Base-by-base conservation (phyloP, 2,113 vertebrate species). In the Urocynchramus pylzowi region DNA sequence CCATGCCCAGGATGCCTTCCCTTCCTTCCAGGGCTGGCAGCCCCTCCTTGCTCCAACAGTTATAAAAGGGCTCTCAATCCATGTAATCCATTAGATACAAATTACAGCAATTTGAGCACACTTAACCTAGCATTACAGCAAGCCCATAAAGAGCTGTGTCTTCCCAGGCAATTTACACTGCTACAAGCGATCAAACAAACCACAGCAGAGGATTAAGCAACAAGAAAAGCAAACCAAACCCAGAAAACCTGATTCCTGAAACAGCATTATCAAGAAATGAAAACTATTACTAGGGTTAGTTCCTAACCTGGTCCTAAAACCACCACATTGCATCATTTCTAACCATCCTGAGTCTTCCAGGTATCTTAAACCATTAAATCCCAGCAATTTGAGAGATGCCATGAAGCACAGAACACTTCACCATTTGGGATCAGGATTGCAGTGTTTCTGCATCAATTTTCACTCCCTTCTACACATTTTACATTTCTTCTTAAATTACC, bases 91-190 rank as follows among this genome's bases (percentile, higher is more conserved):
- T 95, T 84, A 90, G 87, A 82, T 75, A 89, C 81, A 93, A 96
- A 94, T 94, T 94, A 89, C 68, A 75, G 89, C 84, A 89, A 71
- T 93, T 96, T 84, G 56, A 93, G 65, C 84, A 64, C 89, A 89
- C 80, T 90, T 94, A 90, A 95, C 84, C 89, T 69, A 92, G 87
- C 90, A 87, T 87, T 93, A 84, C 54, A 87, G 84, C 81, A 68
- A 71, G n/a, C 65, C 73, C 61, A 37, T 65, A 22, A 78, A 87
- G 65, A 91, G 65, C 53, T 33, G 65, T 2, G 1, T 82, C 91
- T 91, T 94, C 77, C 69, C 61, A 50, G 47, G 73, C 64, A 95
- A 93, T 87, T 95, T 87, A 84, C 81, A 76, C 81, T 87, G 57
- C 73, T 76, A 92, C 49, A 78, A 81, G 61, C 7, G 16, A 64